Evolutionary conservation across 2,113 vertebrate genomes (phyloP), one percentile per base, ranked within the genome.

Genomic region (Craseonycteris thonglongyai): DNA sequence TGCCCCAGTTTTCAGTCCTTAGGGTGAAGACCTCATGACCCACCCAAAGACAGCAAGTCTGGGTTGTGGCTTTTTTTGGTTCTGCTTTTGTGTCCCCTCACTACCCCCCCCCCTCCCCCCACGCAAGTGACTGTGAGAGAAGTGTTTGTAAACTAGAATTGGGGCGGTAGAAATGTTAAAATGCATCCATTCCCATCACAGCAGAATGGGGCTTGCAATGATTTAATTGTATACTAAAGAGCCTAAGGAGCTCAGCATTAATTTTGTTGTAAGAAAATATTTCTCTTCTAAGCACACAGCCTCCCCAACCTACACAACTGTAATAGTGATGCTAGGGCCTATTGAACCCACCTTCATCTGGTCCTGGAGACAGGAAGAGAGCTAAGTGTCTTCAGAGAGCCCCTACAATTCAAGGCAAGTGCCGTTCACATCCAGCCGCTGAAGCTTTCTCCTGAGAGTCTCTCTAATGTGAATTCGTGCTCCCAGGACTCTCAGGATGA

Each of bases 1-100:
- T 71, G 88, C 42, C 87, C 87, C 58, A 76, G 69, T 90, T 94
- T 95, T 71, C 49, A 61, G 45, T 90, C 68, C 78, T 93, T 58
- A 24, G 38, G 24, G 76, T 51, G 16, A 94, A 81, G 85, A 65
- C 30, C 51, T 93, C 79, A 19, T 18, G 89, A 83, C 78, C 71
- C 54, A 76, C 40, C 92, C 83, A 80, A 88, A 95, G 66, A 87
- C 22, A 75, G 75, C 16, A 18, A 83, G 47, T 91, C 86, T 68
- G 76, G 51, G 49, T 14, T 33, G 66, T 30, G 75, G 84, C 14
- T 78, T 82, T 82, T 59, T 79, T 28, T 30, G 54, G 51, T 71
- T 78, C 94, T 9, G 15, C 24, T 88, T 93, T 89, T 81, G 58
- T 38, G 71, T n/a, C n/a, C n/a, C n/a, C n/a, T n/a, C n/a, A n/a